phyloP scores from a whole-genome alignment of 2,888 invertebrate genomes.

The Drosophila melanosoma region DNA sequence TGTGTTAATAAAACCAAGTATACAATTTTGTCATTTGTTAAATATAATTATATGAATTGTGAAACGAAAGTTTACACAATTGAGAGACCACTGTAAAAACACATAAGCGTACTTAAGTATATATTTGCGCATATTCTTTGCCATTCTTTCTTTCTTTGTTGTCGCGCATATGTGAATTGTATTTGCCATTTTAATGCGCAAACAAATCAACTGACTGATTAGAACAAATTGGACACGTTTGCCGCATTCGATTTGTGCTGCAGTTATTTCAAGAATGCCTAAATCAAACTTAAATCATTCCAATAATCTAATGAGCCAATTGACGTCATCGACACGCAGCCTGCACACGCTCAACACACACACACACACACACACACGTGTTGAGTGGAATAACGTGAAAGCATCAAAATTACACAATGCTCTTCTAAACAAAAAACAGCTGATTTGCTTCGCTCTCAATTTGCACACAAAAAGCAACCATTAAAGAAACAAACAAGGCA shows the following conservation, averaged over 20 bases:
- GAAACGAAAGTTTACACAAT: background rate
- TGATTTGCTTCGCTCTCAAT: slow-evolving; percentile 49
- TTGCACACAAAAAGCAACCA: slow-evolving; percentile 37
- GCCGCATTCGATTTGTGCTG: slow-evolving; percentile 34
- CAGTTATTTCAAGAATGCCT: slow-evolving; percentile 25
- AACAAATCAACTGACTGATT: slow-evolving; percentile 40
- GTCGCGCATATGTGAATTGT: slow-evolving; percentile 53
- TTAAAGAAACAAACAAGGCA: slow-evolving; percentile 40
- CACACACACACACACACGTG: slow-evolving; percentile 9
- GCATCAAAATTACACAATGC: slow-evolving; percentile 52
- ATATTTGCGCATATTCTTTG: slow-evolving; percentile 43
- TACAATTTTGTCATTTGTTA: too few species aligned
- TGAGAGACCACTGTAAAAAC: slow-evolving; percentile 1
- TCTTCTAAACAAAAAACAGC: slow-evolving; percentile 78
- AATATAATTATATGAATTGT: background rate
- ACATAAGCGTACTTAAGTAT: slow-evolving; percentile 18
- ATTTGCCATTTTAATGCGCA: slow-evolving; percentile 52
- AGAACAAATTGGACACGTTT: slow-evolving; percentile 54
- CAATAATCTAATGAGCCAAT: slow-evolving; percentile 24
- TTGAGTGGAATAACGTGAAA: slow-evolving; percentile 11
- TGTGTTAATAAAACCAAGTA: background rate
- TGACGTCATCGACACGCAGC: slow-evolving; percentile 50
- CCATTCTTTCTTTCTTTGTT: slow-evolving; percentile 52
- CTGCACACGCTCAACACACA: background rate
- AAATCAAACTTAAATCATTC: slow-evolving; percentile 13